These are phyloP conservation scores for Platycercus adscitus DNA, from an alignment of 2,113 vertebrate species.

Conservation along the genomic window DNA sequence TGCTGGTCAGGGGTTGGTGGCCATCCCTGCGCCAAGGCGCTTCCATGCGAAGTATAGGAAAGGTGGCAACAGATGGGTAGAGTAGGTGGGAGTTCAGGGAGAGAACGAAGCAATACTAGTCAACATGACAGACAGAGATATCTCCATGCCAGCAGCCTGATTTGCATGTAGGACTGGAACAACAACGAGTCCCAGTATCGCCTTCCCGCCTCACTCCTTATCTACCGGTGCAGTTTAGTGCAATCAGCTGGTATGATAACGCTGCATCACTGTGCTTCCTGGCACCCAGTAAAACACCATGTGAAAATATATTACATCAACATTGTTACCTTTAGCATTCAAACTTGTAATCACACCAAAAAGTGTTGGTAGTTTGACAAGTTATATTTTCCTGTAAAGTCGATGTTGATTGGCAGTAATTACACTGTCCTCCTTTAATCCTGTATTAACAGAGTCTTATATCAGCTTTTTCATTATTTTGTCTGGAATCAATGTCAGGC, in stretches of 20 bases:
- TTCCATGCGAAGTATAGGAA: neutral
- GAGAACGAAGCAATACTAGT: neutral
- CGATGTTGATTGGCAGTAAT: conserved; percentile 65
- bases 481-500: conserved; percentile 67
- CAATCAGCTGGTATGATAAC: neutral
- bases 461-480: conserved; percentile 69
- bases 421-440: conserved; percentile 71
- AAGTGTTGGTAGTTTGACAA: conserved; percentile 69
- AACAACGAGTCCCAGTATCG: neutral
- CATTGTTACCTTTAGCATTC: conserved; percentile 37
- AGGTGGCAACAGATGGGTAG: conserved; percentile 18
- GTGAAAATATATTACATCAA: conserved; percentile 49
- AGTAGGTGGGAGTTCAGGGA: conserved; percentile 1
- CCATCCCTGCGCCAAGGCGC: neutral
- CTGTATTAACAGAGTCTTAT: conserved; percentile 65
- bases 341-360: conserved; percentile 65
- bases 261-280: neutral
- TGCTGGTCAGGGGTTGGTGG: neutral
- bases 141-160: neutral
- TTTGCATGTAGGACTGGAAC: conserved; percentile 15
- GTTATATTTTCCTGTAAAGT: conserved; percentile 62
- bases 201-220: neutral
- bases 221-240: neutral
- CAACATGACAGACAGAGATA: neutral
- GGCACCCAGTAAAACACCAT: conserved; percentile 1